A percentile compares a stretch with the other conserved stretches of the same genome.
Evolutionary conservation across 2,113 vertebrate species (phyloP).

Genomic region (Dasyprocta punctata): DNA sequence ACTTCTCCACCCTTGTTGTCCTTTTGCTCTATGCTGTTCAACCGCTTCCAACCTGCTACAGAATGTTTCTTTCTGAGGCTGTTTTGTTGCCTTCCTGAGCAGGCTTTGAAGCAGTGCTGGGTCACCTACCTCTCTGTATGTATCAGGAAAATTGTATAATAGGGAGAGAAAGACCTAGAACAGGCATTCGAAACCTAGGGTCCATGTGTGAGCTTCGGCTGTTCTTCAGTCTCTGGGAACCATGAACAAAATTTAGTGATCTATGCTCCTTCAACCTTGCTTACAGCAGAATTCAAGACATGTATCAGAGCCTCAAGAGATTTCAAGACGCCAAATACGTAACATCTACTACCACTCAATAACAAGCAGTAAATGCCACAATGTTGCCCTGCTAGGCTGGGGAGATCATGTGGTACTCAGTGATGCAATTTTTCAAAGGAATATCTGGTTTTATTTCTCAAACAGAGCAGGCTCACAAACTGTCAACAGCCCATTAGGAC

Average conservation of each 20-base stretch:
- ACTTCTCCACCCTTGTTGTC: background rate
- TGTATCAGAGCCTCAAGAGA: background rate
- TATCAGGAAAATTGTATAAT: rapidly evolving
- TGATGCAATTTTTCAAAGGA: background rate
- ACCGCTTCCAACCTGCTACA: background rate
- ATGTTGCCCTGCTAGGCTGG: background rate
- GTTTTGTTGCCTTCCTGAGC: background rate
- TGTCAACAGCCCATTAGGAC: background rate
- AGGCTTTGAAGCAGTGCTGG: background rate
- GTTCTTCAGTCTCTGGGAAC: background rate
- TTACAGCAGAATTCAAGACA: background rate
- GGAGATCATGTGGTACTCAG: background rate
- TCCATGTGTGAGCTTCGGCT: background rate
- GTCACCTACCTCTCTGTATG: background rate
- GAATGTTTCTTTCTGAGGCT: background rate
- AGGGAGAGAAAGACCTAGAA: background rate
- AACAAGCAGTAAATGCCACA: background rate
- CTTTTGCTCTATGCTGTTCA: background rate
- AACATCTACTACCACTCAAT: background rate
- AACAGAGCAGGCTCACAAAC: background rate
- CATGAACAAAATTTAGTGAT: background rate
- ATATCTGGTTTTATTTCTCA: background rate
- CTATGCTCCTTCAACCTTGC: background rate
- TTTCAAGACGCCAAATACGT: background rate
- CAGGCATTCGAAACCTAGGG: background rate